Evolutionary conservation across 2,113 vertebrate species (phyloP).

Genomic region (Erpornis zantholeuca): DNA sequence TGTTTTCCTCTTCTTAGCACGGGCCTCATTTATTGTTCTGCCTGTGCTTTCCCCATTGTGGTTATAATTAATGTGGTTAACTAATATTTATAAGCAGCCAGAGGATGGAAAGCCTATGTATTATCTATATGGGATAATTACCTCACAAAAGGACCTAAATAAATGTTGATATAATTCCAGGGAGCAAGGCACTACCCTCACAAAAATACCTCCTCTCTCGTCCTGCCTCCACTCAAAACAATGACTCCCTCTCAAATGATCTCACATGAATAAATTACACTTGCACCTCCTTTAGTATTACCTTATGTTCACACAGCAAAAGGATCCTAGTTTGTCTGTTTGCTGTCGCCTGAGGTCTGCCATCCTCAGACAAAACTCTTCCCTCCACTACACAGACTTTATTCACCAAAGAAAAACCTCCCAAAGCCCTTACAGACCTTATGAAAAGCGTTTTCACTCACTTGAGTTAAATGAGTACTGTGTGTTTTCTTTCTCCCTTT

Average conservation of each 20-base stretch:
- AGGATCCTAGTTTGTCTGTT: background rate
- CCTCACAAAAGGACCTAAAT: background rate
- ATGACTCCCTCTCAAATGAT: background rate
- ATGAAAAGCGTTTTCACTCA: constrained; percentile 78
- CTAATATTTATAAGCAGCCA: background rate
- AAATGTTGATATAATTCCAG: background rate
- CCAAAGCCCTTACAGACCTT: constrained; percentile 39
- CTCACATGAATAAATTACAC: background rate
- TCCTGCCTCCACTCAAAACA: background rate
- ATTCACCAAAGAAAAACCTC: constrained; percentile 55
- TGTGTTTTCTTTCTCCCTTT: constrained; percentile 44
- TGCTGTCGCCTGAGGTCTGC: background rate
- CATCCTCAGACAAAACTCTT: constrained; percentile 3
- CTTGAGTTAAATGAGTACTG: constrained; percentile 68
- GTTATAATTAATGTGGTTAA: background rate
- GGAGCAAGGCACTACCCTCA: background rate
- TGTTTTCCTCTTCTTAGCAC: background rate
- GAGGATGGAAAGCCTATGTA: background rate
- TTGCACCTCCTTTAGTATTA: background rate
- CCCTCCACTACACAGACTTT: constrained; percentile 64
- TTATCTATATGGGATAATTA: background rate
- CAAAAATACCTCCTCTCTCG: background rate
- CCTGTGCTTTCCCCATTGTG: background rate
- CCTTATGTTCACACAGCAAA: background rate
- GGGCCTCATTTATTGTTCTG: background rate